phyloP scores from a whole-genome alignment of 1,140 invertebrate species.

The Lutraria rhynchaena region DNA sequence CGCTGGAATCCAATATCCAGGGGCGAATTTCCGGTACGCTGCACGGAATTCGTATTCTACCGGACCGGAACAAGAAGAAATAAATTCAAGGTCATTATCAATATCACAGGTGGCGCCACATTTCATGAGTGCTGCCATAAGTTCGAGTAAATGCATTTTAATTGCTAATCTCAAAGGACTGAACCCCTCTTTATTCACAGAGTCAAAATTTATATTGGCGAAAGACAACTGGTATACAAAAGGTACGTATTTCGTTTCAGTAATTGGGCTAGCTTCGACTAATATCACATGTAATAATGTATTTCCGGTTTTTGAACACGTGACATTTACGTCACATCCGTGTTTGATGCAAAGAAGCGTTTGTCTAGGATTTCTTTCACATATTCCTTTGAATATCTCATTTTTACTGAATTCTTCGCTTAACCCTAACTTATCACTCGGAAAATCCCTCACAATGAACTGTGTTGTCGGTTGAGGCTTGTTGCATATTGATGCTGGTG shows the following conservation, averaged over 20 bases:
- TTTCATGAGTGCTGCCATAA: slow-evolving; percentile 72
- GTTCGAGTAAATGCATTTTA: slow-evolving; percentile 65
- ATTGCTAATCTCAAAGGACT: slow-evolving; percentile 73
- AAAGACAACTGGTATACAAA: slow-evolving; percentile 79
- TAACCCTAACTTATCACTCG: slow-evolving; percentile 49
- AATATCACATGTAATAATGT: slow-evolving; percentile 73
- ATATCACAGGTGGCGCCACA: slow-evolving; percentile 68
- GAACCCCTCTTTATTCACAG: slow-evolving; percentile 63
- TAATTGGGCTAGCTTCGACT: slow-evolving; percentile 59
- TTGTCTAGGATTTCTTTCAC: slow-evolving; percentile 35
- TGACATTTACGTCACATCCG: slow-evolving; percentile 60
- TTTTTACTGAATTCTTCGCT: slow-evolving; percentile 29
- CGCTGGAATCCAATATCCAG: slow-evolving; percentile 75
- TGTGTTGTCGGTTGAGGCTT: not conserved
- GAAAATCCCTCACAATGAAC: slow-evolving; percentile 39
- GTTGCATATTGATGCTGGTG: not conserved
- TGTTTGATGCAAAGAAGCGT: slow-evolving; percentile 58
- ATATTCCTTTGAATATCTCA: slow-evolving; percentile 59
- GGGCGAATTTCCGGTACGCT: slow-evolving; percentile 68
- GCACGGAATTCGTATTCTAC: slow-evolving; percentile 60
- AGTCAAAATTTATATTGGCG: slow-evolving; percentile 73
- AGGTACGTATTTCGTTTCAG: slow-evolving; percentile 72
- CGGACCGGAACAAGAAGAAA: slow-evolving; percentile 58
- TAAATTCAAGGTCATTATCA: slow-evolving; percentile 60
- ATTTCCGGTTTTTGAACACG: slow-evolving; percentile 63